These are phyloP conservation scores for Acipenser oxyrinchus DNA, from an alignment of 2,797 vertebrate genomes.

Conservation along the genomic window DNA sequence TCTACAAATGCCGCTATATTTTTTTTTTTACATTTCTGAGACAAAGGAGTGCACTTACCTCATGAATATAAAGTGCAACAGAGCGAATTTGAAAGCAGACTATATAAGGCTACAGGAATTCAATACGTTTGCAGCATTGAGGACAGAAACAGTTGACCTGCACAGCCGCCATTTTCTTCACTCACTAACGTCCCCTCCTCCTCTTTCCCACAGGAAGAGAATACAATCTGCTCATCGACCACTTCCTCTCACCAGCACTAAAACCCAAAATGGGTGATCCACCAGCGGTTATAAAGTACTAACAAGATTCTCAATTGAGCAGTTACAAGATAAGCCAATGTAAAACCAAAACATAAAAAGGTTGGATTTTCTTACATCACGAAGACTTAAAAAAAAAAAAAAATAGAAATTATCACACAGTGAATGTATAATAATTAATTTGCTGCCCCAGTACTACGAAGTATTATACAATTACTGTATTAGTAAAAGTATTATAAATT, in stretches of 20 bases:
- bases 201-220: conserved; percentile 30
- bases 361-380: not conserved
- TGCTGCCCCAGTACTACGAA: too few relatives aligned
- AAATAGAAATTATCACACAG: too few relatives aligned
- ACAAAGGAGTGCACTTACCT: conserved; percentile 42
- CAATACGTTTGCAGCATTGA: conserved; percentile 74
- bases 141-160: conserved; percentile 77
- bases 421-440: too few relatives aligned
- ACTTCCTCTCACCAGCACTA: conserved; percentile 45
- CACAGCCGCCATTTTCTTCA: conserved; percentile 84
- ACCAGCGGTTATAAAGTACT: not conserved
- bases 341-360: not conserved
- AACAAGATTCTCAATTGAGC: not conserved
- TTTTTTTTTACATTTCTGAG: not conserved
- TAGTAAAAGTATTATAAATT: too few relatives aligned
- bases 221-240: conserved; percentile 46
- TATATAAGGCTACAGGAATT: conserved; percentile 60
- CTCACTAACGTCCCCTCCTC: conserved; percentile 46
- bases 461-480: too few relatives aligned
- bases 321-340: not conserved
- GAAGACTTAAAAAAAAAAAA: too few relatives aligned
- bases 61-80: conserved; percentile 71
- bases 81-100: conserved; percentile 61
- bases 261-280: conserved; percentile 27
- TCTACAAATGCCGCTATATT: not conserved